Conservation (phyloP, 2,797 vertebrate genomes). For the Serranus cabrilla region DNA sequence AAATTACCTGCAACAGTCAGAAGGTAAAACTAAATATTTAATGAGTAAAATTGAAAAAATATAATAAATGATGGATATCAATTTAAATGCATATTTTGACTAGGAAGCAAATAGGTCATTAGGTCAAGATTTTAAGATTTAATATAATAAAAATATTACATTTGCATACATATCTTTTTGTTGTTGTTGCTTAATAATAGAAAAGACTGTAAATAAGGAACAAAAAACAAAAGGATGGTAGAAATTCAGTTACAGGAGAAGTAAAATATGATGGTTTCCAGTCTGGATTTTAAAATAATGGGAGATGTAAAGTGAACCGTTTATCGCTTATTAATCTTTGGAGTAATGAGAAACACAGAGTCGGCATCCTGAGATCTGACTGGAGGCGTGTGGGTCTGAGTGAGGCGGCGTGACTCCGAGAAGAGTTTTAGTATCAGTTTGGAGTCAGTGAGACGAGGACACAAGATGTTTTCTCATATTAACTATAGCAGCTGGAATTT, state of each 20-base stretch:
- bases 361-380: not conserved
- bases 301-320: not conserved
- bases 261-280: not conserved
- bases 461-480: no score
- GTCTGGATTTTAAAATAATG: not conserved
- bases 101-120: no score
- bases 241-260: not conserved
- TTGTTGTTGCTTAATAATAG: not conserved
- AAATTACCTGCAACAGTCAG: no score
- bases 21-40: no score
- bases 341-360: not conserved
- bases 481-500: no score
- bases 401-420: not conserved
- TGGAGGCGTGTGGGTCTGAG: not conserved
- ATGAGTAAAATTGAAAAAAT: no score
- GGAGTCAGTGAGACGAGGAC: not conserved
- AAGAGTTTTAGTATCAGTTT: constrained; percentile 3
- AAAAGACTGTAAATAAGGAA: not conserved
- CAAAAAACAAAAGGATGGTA: not conserved
- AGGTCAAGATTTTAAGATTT: no score
- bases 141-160: not conserved
- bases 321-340: not conserved
- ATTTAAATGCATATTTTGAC: no score
- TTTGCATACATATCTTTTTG: not conserved
- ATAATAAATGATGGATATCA: no score